These are phyloP conservation scores for Meganola albula DNA, from an alignment of 2,888 invertebrate genomes.

Conservation along the genomic window DNA sequence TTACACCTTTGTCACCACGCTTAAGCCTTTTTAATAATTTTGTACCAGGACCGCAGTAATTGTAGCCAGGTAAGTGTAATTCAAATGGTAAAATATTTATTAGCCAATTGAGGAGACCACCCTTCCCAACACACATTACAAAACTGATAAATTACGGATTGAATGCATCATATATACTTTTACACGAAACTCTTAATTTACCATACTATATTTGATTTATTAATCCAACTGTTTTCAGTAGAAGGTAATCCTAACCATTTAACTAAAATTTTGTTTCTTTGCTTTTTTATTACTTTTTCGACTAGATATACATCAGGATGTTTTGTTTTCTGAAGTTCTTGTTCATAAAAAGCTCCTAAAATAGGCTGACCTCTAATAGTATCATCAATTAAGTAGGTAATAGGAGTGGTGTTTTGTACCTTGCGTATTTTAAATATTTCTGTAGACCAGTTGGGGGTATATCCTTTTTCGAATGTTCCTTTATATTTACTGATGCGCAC, in stretches of 20 bases:
- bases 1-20: conserved; percentile 38
- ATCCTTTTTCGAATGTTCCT: conserved; percentile 14
- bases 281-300: conserved; percentile 12
- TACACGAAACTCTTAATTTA: not conserved
- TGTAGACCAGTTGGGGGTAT: conserved; percentile 18
- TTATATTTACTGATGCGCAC: conserved; percentile 19
- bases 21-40: conserved; percentile 29
- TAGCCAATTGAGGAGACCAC: conserved; percentile 8
- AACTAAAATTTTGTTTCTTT: conserved; percentile 7
- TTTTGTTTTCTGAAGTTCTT: conserved; percentile 16
- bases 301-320: conserved; percentile 11
- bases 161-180: not conserved
- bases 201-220: conserved; percentile 6
- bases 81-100: conserved; percentile 16
- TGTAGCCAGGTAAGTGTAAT: conserved; percentile 28
- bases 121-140: conserved; percentile 4
- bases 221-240: conserved; percentile 15
- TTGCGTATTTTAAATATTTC: conserved; percentile 20
- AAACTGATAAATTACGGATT: not conserved
- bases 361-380: conserved; percentile 9
- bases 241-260: conserved; percentile 14
- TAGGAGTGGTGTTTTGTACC: conserved; percentile 15
- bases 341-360: conserved; percentile 13
- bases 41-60: conserved; percentile 29
- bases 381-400: conserved; percentile 16